Conservation (phyloP, 2,797 vertebrate genomes). For the Halcyon badia region DNA sequence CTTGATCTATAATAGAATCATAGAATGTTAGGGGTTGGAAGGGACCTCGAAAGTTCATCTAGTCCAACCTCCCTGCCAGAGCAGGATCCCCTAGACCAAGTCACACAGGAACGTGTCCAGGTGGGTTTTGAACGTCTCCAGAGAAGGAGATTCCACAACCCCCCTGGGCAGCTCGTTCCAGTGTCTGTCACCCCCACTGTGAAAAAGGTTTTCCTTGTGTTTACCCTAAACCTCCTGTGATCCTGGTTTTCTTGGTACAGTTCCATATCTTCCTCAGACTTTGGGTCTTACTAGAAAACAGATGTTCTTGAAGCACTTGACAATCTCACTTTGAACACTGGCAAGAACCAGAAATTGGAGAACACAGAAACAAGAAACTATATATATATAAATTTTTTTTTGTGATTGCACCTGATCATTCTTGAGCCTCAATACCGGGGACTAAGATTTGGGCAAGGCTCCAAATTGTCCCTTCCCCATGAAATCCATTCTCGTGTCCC, state of each 20-base stretch:
- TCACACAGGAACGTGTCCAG: too few species aligned
- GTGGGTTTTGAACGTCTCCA: too few species aligned
- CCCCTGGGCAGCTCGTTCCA: too few species aligned
- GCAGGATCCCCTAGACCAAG: too few species aligned
- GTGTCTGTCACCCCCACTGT: too few species aligned
- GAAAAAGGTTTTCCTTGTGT: too few species aligned
- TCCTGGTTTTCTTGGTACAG: not conserved
- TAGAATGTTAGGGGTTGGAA: too few species aligned
- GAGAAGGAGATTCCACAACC: too few species aligned
- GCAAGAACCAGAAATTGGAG: conserved; percentile 28
- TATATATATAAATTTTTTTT: not conserved
- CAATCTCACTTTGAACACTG: not conserved
- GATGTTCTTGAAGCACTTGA: conserved; percentile 33
- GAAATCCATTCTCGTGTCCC: conserved; percentile 17
- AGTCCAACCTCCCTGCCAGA: too few species aligned
- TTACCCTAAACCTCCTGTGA: too few species aligned
- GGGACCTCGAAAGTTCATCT: too few species aligned
- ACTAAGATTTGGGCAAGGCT: not conserved
- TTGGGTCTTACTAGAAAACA: conserved; percentile 45
- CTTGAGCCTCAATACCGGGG: not conserved
- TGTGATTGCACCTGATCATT: conserved; percentile 18
- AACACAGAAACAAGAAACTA: not conserved
- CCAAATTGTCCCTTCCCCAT: conserved; percentile 18
- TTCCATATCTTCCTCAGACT: not conserved
- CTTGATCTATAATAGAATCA: not conserved